Evolutionary conservation across 2,888 invertebrate genomes (phyloP).

Genomic region (Camptogramma bilineatum): DNA sequence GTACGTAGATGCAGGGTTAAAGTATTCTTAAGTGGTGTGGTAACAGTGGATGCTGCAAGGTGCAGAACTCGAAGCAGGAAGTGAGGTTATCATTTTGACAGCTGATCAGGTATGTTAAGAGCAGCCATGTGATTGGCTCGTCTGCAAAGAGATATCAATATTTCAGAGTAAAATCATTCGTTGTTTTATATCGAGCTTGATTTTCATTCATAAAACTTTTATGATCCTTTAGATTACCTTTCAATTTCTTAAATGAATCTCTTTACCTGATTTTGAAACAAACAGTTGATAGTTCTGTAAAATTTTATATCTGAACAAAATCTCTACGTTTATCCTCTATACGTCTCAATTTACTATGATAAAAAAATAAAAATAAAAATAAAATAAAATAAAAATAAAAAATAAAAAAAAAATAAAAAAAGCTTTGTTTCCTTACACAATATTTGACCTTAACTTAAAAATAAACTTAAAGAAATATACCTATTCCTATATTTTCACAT

Average conservation of each 20-base stretch:
- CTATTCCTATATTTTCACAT: too few species aligned
- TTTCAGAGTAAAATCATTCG: neutral
- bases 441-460: too few species aligned
- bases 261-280: neutral
- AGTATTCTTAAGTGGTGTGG: constrained; percentile 32
- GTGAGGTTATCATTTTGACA: constrained; percentile 41
- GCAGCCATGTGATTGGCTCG: constrained; percentile 22
- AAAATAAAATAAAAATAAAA: too few species aligned
- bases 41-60: constrained; percentile 27
- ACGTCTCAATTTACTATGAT: too few species aligned
- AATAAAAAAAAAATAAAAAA: too few species aligned
- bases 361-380: too few species aligned
- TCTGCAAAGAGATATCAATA: neutral
- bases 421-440: too few species aligned
- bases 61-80: constrained; percentile 13
- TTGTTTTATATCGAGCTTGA: neutral
- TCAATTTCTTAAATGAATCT: neutral
- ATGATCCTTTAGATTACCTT: neutral
- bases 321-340: too few species aligned
- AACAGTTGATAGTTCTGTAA: too few species aligned
- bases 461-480: too few species aligned
- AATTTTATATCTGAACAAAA: too few species aligned
- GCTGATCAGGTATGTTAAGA: constrained; percentile 38
- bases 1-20: constrained; percentile 36
- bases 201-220: neutral